A percentile compares a stretch with the other conserved stretches of the same genome.
Conservation (phyloP, 2,888 invertebrate genomes). For the Adelognathus sp. region DNA sequence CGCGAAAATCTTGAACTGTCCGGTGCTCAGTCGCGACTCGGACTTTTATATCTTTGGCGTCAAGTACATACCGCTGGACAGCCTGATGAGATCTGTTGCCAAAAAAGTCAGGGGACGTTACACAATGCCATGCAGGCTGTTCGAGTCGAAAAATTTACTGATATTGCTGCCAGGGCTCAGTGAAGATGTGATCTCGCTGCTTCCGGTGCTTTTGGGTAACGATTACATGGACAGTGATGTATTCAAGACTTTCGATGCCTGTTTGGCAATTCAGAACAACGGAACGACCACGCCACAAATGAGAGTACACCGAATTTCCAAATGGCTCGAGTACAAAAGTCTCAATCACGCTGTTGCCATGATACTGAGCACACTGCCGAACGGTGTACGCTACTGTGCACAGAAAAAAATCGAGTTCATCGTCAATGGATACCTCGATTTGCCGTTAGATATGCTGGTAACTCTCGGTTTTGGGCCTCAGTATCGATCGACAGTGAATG, state of each 20-base stretch:
- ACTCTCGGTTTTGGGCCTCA: slow-evolving; percentile 81
- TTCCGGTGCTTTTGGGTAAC: slow-evolving; percentile 91
- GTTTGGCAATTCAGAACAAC: no score
- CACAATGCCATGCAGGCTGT: slow-evolving; percentile 87
- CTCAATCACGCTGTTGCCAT: slow-evolving; percentile 87
- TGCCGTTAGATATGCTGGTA: slow-evolving; percentile 84
- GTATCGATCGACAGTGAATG: slow-evolving; percentile 49
- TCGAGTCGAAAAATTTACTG: slow-evolving; percentile 87
- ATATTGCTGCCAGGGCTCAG: slow-evolving; percentile 86
- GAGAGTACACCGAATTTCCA: no score
- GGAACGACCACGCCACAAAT: no score
- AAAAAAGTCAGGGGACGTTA: slow-evolving; percentile 69
- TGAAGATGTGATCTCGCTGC: no score
- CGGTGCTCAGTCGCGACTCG: slow-evolving; percentile 95
- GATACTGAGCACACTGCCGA: slow-evolving; percentile 85
- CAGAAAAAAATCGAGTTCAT: slow-evolving; percentile 85
- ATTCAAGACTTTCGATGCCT: slow-evolving; percentile 88
- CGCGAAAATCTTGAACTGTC: slow-evolving; percentile 90
- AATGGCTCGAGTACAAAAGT: slow-evolving; percentile 89
- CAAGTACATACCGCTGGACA: slow-evolving; percentile 90
- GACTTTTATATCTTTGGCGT: slow-evolving; percentile 96
- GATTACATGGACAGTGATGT: slow-evolving; percentile 89
- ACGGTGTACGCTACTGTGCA: slow-evolving; percentile 83
- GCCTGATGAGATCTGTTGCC: slow-evolving; percentile 82
- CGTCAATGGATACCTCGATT: slow-evolving; percentile 85